Evolutionary conservation across 53 echinoderm and acorn worm genomes (phyloP).

Genomic region (Crossaster papposus): DNA sequence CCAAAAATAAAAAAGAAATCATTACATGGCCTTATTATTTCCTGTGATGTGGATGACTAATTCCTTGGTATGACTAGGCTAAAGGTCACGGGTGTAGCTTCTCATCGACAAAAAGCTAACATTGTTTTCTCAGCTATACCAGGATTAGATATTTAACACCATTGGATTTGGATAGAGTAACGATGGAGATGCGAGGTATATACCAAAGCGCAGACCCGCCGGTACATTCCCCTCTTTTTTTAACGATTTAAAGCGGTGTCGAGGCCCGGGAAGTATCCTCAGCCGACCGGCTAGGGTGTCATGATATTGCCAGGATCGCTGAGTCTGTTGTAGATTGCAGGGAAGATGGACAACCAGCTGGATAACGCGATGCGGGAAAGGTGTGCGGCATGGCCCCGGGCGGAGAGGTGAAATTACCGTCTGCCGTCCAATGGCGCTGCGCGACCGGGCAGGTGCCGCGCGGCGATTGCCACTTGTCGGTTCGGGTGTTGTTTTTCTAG

Average conservation of each 20-base stretch:
- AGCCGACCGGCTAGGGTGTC: conserved; percentile 34
- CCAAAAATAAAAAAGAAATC: background rate
- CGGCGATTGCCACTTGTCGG: conserved; percentile 60
- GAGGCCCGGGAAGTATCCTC: conserved; percentile 37
- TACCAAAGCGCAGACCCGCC: conserved; percentile 11
- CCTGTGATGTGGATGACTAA: background rate
- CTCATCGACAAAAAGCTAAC: conserved; percentile 51
- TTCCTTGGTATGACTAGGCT: background rate
- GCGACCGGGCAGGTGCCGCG: conserved; percentile 43
- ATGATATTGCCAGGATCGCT: conserved; percentile 30
- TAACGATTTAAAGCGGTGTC: conserved; percentile 53
- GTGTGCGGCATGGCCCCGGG: conserved; percentile 56
- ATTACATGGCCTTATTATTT: background rate
- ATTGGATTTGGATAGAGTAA: conserved; percentile 47
- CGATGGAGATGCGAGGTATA: background rate
- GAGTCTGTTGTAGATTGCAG: conserved; percentile 6
- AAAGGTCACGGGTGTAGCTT: conserved; percentile 50
- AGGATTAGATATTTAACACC: conserved; percentile 59
- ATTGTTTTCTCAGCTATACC: conserved; percentile 58
- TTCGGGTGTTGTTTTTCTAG: conserved; percentile 63
- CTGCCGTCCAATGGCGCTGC: conserved; percentile 53
- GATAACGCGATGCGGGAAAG: conserved; percentile 53
- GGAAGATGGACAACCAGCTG: conserved; percentile 44
- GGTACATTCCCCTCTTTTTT: conserved; percentile 11
- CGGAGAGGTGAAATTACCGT: conserved; percentile 53